Evolutionary conservation across 2,888 invertebrate genomes (phyloP).

Genomic region (Perizoma flavofasciatum): DNA sequence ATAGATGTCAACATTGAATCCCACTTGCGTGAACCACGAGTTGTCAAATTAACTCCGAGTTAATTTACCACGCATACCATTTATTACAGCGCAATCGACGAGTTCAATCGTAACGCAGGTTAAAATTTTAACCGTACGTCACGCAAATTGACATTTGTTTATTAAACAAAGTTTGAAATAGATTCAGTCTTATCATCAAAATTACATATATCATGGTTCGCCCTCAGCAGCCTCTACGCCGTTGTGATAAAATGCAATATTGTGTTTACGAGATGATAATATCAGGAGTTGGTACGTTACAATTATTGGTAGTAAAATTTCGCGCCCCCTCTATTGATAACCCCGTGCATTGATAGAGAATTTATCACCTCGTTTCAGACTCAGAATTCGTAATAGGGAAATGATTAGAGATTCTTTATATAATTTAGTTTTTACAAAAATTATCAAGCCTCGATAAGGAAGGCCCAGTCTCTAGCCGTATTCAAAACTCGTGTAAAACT

Average conservation of each 20-base stretch:
- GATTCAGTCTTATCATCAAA: constrained; percentile 7
- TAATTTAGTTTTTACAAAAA: no score
- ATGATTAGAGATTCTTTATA: constrained; percentile 1
- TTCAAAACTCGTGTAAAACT: no score
- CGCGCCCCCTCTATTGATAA: constrained; percentile 28
- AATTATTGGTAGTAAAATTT: constrained; percentile 29
- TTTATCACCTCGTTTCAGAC: constrained; percentile 15
- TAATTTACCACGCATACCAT: no score
- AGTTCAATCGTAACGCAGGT: no score
- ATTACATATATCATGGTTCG: constrained; percentile 10
- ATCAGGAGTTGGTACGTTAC: constrained; percentile 11
- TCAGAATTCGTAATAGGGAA: constrained; percentile 8
- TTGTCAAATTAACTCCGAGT: no score
- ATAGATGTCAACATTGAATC: no score
- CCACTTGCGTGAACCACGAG: no score
- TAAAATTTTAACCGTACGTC: no score
- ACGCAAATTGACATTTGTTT: no score
- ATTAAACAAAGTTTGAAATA: background rate
- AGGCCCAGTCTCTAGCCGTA: no score
- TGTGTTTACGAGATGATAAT: background rate
- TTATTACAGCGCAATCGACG: no score
- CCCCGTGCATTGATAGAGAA: constrained; percentile 25
- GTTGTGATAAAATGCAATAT: constrained; percentile 2
- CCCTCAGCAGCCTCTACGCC: background rate
- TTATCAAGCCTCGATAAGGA: no score